A percentile compares a stretch with the other conserved stretches of the same genome.
Evolutionary conservation across 2,888 invertebrate species (phyloP).

Genomic region (Argyra leucocephala): DNA sequence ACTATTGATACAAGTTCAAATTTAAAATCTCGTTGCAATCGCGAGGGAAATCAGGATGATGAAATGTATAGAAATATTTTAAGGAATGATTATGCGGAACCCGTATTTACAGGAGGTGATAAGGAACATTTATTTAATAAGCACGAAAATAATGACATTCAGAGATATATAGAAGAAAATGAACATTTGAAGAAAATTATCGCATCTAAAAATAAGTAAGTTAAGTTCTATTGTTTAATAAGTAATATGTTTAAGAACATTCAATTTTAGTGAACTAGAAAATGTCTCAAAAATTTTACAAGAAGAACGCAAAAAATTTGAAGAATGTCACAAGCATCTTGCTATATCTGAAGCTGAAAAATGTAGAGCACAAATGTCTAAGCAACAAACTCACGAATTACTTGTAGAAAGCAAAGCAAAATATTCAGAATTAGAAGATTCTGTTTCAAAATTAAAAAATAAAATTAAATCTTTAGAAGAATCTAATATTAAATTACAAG

Average conservation of each 20-base stretch:
- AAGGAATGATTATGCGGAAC: conserved; percentile 4
- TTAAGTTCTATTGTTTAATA: conserved; percentile 18
- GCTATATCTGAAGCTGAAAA: conserved; percentile 52
- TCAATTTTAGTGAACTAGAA: conserved; percentile 36
- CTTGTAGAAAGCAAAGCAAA: conserved; percentile 46
- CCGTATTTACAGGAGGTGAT: neutral
- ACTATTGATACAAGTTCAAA: conserved; percentile 51
- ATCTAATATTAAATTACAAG: conserved; percentile 47
- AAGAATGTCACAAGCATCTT: conserved; percentile 49
- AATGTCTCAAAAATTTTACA: conserved; percentile 39
- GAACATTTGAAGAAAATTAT: conserved; percentile 33
- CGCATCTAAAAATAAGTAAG: conserved; percentile 47
- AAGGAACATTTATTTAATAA: neutral
- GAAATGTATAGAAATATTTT: neutral
- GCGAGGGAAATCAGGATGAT: conserved; percentile 13
- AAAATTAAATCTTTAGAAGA: conserved; percentile 41
- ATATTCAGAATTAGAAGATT: conserved; percentile 37
- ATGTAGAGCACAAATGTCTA: conserved; percentile 50
- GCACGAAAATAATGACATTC: conserved; percentile 14
- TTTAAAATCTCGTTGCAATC: conserved; percentile 29
- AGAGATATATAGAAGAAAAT: conserved; percentile 24
- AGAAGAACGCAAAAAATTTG: conserved; percentile 30
- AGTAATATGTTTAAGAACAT: neutral
- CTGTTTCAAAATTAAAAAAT: conserved; percentile 34
- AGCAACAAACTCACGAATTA: conserved; percentile 55